These are phyloP conservation scores for Drosophila nasuta DNA, from an alignment of 1,140 invertebrate species.

Conservation along the genomic window DNA sequence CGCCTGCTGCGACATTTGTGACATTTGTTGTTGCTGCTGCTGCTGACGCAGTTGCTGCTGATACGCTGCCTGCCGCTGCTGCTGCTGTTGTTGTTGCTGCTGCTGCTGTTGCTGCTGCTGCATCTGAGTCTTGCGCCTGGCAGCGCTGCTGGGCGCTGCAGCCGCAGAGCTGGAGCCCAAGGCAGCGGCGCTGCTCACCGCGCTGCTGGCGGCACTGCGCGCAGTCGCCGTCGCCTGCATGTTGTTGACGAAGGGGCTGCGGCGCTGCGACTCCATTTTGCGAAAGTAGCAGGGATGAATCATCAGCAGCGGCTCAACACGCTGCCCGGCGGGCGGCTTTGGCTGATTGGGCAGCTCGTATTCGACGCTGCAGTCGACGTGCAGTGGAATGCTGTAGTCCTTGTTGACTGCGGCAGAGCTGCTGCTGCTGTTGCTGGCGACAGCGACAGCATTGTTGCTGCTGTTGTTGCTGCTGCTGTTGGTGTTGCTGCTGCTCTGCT, in stretches of 20 bases:
- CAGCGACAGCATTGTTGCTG: conserved; percentile 14
- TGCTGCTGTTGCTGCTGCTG: conserved; percentile 74
- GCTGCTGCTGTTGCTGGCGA: conserved; percentile 35
- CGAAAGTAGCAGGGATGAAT: conserved; percentile 94
- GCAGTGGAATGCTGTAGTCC: conserved; percentile 91
- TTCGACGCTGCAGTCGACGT: conserved; percentile 93
- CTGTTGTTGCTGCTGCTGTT: conserved; percentile 55
- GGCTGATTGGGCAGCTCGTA: conserved; percentile 93
- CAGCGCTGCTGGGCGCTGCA: conserved; percentile 61
- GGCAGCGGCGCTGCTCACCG: conserved; percentile 63
- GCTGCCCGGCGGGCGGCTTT: conserved; percentile 91
- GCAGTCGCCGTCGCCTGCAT: conserved; percentile 84
- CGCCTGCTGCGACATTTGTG: conserved; percentile 84
- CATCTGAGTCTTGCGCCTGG: conserved; percentile 63
- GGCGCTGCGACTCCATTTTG: conserved; percentile 90
- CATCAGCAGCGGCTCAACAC: conserved; percentile 91
- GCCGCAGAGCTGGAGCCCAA: conserved; percentile 60
- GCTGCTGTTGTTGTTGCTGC: conserved; percentile 61
- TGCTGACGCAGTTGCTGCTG: conserved; percentile 71
- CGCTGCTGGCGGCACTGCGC: conserved; percentile 57
- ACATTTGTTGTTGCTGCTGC: conserved; percentile 84
- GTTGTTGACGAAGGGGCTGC: conserved; percentile 91
- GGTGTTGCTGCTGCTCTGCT: conserved; percentile 55
- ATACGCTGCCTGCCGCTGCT: conserved; percentile 59
- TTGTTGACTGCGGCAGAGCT: conserved; percentile 78